Evolutionary conservation across 1,140 invertebrate species (phyloP).

Genomic region (Lepidurus apus): DNA sequence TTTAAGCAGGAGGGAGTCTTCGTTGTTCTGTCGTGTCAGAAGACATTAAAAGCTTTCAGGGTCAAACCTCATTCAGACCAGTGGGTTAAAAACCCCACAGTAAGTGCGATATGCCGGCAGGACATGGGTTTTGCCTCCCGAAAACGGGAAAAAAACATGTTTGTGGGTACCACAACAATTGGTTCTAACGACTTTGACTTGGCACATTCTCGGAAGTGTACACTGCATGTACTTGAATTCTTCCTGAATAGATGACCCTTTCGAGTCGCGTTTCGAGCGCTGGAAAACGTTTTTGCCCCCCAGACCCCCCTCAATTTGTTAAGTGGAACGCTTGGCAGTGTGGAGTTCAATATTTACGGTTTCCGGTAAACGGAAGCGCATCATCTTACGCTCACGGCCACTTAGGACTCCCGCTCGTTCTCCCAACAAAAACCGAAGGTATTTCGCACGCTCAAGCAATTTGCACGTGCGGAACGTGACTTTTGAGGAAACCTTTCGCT

Average conservation of each 20-base stretch:
- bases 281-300: no score
- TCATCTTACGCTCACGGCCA: background rate
- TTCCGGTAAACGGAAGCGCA: conserved; percentile 2
- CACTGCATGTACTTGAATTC: no score
- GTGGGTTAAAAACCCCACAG: background rate
- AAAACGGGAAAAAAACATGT: no score
- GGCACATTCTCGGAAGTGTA: no score
- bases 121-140: no score
- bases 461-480: background rate
- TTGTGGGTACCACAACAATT: no score
- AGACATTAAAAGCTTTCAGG: background rate
- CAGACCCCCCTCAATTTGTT: no score
- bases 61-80: background rate
- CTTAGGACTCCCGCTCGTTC: background rate
- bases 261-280: no score
- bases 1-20: no score
- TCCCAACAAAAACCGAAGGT: background rate
- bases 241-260: no score
- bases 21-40: no score
- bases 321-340: background rate
- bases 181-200: no score
- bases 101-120: background rate
- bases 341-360: background rate
- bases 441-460: background rate
- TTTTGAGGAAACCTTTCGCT: background rate